Base-by-base conservation (phyloP, 2,113 vertebrate species). In the Cyprinodon variegatus region DNA sequence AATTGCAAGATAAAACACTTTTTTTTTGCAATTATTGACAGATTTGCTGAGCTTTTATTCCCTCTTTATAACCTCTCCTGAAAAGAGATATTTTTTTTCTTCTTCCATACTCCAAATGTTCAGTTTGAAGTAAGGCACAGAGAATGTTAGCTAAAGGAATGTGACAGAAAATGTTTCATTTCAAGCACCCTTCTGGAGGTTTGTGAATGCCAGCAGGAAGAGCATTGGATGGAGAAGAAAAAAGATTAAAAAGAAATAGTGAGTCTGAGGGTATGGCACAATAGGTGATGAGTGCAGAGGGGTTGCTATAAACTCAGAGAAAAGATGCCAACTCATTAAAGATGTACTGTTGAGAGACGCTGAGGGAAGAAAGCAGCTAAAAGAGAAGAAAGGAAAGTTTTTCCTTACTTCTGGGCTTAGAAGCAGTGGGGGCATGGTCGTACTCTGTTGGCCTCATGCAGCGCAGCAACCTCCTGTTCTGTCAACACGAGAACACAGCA, bases 281-380 rank as follows among this genome's bases (percentile, higher is more conserved):
- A 61, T 50, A 83, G 83, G 70, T 76, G 76, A 81, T 72, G 64
- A 81, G 65, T 60, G 78, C 61, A 57, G 74, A 12, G n/a, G 70
- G 70, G 57, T 36, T 29, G 59, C 79, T 62, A 69, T 39, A 75
- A 77, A 70, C 48, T 77, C 62, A 73, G 82, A 80, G 82, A 82
- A 74, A 85, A 84, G 64, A 85, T 82, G 83, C 77, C 82, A 86
- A 71, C 83, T 91, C 88, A 87, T 92, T 90, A 88, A 82, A 83
- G 74, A 88, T 85, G 83, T 82, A 80, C 73, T 66, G 73, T 74
- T 78, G 82, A 89, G 84, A 83, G 78, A 80, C 61, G 65, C 63
- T 40, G 76, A 76, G 66, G 74, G 76, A 88, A 75, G 84, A 78
- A 72, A 74, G 53, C 57, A 36, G 60, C 10, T 72, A 80, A 74